These are phyloP conservation scores for Hypocryptadius cinnamomeus DNA, from an alignment of 2,113 vertebrate genomes.

Conservation along the genomic window DNA sequence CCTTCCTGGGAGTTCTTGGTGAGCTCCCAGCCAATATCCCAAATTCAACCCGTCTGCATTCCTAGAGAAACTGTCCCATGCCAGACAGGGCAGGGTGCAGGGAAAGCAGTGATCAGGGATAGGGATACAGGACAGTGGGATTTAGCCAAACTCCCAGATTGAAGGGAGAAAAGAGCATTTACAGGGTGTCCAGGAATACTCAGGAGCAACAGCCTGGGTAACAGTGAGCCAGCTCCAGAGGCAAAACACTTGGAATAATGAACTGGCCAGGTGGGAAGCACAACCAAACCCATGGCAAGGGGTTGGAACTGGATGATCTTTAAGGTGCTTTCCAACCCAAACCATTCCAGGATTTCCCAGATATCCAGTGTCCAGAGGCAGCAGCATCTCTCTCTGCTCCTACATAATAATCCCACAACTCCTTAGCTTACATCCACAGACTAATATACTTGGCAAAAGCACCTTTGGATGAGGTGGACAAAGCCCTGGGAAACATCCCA, in stretches of 20 bases:
- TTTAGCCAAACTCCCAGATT: neutral
- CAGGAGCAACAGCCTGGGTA: neutral
- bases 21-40: neutral
- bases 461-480: neutral
- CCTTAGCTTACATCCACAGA: neutral
- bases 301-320: neutral
- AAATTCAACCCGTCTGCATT: no score
- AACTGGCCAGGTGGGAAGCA: neutral
- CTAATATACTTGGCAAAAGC: fast-evolving
- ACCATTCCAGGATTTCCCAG: neutral
- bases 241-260: neutral
- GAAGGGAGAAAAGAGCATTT: neutral
- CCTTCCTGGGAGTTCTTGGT: neutral
- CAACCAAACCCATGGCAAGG: neutral
- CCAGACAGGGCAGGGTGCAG: neutral
- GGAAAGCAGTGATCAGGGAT: fast-evolving
- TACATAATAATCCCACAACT: neutral
- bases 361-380: neutral
- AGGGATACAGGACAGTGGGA: neutral
- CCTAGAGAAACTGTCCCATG: neutral
- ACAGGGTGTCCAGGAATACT: neutral
- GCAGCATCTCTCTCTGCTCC: neutral
- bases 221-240: neutral
- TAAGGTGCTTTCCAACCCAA: neutral
- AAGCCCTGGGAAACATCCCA: neutral